Evolutionary conservation across 2,113 vertebrate species (phyloP).

Genomic region (Heterocephalus glaber): DNA sequence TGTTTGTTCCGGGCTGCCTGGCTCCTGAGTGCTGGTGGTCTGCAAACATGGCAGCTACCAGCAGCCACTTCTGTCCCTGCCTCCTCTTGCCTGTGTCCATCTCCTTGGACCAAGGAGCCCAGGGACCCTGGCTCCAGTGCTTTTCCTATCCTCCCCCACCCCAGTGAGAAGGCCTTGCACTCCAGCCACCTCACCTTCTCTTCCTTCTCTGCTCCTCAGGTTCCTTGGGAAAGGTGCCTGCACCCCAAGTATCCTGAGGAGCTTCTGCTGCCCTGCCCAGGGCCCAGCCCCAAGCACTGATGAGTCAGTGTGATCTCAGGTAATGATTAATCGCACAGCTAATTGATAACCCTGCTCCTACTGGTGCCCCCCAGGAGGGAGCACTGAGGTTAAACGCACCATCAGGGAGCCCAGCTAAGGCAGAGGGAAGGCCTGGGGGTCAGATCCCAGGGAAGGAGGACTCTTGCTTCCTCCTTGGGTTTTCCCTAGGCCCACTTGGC

Average conservation of each 20-base stretch:
- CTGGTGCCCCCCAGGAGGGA: neutral
- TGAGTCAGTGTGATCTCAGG: conserved; percentile 28
- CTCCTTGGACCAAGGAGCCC: neutral
- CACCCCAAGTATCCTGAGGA: neutral
- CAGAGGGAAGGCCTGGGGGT: neutral
- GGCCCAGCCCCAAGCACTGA: neutral
- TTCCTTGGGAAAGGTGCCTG: neutral
- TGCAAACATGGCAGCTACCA: neutral
- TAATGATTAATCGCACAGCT: conserved; percentile 45
- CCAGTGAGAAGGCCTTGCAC: neutral
- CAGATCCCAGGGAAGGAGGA: neutral
- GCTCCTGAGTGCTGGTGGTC: neutral
- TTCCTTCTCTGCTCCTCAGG: neutral
- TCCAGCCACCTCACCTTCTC: neutral
- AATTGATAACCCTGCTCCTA: neutral
- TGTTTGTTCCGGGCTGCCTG: conserved; percentile 6
- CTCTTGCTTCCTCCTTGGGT: neutral
- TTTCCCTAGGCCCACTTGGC: neutral
- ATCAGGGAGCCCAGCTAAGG: neutral
- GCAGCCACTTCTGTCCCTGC: neutral
- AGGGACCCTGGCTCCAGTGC: neutral
- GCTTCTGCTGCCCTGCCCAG: neutral
- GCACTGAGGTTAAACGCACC: conserved; percentile 12
- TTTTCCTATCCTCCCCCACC: neutral
- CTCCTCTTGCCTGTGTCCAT: neutral